Base-by-base conservation (phyloP, 1,140 invertebrate species). In the Drosophila kepulauana region DNA sequence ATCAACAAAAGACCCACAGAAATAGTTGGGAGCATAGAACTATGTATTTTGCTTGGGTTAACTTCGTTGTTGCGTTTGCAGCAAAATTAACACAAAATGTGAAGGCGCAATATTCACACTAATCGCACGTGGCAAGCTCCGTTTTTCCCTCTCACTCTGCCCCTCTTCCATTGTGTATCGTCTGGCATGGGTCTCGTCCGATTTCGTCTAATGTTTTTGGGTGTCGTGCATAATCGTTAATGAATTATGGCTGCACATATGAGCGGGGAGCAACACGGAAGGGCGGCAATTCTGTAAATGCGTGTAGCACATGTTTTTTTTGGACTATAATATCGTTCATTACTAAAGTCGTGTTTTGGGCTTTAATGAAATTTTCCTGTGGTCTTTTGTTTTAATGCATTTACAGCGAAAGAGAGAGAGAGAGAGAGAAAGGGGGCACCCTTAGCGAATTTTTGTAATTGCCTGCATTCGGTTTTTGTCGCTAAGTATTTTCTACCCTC, bases 191-290 rank as follows among this genome's bases (percentile, higher is more conserved):
- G 43, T 3, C 35, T 28, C 11, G 1, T 1, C 11, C 25, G 33
- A 45, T 78, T 28, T 43, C 43, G 58, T 78, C 72, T 78, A 63
- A 75, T 78, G 68, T 64, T 73, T 64, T 62, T 66, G 68, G 76
- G 77, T 79, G 82, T 80, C 72, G 79, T 82, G 84, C 84, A 87
- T 87, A 87, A 87, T 87, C 84, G 84, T 87, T 87, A 87, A 88
- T 87, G 84, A 87, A 87, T 87, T 88, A 88, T 80, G 70, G 78
- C 65, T 64, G 49, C 58, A 59, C 51, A 68, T 61, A 13, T 58
- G 43, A 15, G 46, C 30, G 20, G 6, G 13, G 13, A 5, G 0
- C 1, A 5, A 11, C 4, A 33, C 11, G 20, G 38, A 13, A 15
- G 41, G 5, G 11, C 15, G 38, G 41, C 45, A 33, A 8, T 38